phyloP scores from a whole-genome alignment of 2,797 vertebrate species.

The Hemibagrus guttatus region DNA sequence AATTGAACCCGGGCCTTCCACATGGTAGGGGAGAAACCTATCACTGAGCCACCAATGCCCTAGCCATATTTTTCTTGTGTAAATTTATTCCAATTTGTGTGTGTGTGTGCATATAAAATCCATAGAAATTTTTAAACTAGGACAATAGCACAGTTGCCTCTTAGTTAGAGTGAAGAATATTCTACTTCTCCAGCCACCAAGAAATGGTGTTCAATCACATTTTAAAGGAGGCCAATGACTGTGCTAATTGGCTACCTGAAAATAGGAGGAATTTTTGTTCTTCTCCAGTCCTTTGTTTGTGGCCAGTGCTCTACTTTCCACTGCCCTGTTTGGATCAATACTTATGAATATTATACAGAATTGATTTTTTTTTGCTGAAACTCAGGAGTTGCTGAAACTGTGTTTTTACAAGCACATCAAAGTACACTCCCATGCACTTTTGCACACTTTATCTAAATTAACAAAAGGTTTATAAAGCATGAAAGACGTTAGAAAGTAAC shows the following conservation, averaged over 20 bases:
- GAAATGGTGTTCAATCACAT: not conserved
- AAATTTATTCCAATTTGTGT: not conserved
- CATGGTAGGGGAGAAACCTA: too few relatives aligned
- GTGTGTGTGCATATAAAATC: not conserved
- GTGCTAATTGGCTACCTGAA: slow-evolving; percentile 19
- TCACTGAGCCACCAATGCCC: too few relatives aligned
- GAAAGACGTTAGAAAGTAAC: not conserved
- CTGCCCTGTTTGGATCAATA: slow-evolving; percentile 33
- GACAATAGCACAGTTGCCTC: not conserved
- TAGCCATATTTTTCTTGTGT: not conserved
- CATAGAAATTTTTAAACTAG: not conserved
- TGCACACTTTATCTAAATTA: slow-evolving; percentile 30
- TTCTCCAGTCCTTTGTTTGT: slow-evolving; percentile 15
- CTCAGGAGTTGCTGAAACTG: slow-evolving; percentile 23
- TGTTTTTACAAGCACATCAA: slow-evolving; percentile 20
- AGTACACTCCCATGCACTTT: slow-evolving; percentile 17
- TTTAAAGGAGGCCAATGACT: not conserved
- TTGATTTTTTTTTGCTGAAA: slow-evolving; percentile 25
- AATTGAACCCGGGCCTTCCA: too few relatives aligned
- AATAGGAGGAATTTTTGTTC: slow-evolving; percentile 11
- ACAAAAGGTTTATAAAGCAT: slow-evolving; percentile 2
- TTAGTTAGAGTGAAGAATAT: not conserved
- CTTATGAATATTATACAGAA: slow-evolving; percentile 43
- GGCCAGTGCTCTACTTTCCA: slow-evolving; percentile 18
- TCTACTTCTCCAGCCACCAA: not conserved